Conservation (phyloP, 2,888 invertebrate genomes). For the Habroteleia sp. region DNA sequence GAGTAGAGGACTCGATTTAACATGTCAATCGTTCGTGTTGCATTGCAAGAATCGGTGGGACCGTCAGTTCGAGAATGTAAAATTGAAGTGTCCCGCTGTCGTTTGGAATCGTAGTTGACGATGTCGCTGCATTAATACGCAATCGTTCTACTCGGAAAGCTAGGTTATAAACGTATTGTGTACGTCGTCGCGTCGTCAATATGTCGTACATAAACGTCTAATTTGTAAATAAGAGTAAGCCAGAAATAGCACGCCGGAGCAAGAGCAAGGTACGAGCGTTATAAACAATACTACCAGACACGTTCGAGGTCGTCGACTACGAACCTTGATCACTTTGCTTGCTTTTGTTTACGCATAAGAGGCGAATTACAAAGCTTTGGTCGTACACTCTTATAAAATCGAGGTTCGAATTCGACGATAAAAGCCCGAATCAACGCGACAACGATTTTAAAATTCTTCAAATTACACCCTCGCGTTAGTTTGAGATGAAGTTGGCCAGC, state of each 20-base stretch:
- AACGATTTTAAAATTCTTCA: too few species aligned
- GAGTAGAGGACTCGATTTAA: background rate
- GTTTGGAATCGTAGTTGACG: constrained; percentile 1
- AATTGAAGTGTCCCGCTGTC: background rate
- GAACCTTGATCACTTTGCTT: too few species aligned
- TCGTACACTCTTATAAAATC: too few species aligned
- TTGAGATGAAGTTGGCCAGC: constrained; percentile 3
- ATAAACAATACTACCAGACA: too few species aligned
- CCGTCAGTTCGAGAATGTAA: constrained; percentile 2
- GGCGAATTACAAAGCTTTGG: too few species aligned
- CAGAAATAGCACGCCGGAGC: constrained; percentile 8
- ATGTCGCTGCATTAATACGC: background rate
- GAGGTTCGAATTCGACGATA: too few species aligned
- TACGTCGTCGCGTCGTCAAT: constrained; percentile 53
- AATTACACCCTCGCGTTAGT: too few species aligned
- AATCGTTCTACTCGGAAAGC: constrained; percentile 14
- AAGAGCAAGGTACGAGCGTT: constrained; percentile 14
- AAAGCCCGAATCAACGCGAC: too few species aligned
- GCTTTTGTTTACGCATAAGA: too few species aligned
- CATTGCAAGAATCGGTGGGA: background rate
- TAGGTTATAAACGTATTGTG: constrained; percentile 51
- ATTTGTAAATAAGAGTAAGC: constrained; percentile 25
- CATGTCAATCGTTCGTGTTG: constrained; percentile 10
- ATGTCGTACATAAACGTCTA: constrained; percentile 31
- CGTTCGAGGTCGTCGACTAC: too few species aligned